Evolutionary conservation across 2,888 invertebrate species (phyloP), one percentile per base, ranked within the genome.

Genomic region (Lymantria monacha): DNA sequence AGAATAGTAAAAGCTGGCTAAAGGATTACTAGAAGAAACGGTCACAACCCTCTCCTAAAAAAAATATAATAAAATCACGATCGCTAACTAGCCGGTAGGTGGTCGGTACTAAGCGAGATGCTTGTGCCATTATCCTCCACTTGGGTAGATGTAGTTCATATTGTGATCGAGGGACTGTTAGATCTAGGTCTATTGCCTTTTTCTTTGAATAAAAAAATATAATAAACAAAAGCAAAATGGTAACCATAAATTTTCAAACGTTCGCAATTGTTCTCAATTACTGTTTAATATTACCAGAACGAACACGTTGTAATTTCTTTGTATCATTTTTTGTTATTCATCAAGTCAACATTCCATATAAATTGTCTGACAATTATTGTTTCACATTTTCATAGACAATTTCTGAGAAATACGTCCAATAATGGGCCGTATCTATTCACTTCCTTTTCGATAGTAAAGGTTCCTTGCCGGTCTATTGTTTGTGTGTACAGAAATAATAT

Each of bases 361-460:
- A 78, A 79, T 63, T 63, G 66, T 57, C 60, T 61, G 61, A 51
- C 44, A 22, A 42, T 72, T 52, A 81, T 87, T 87, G 87, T 88
- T 85, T 87, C 82, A 85, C 45, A 62, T 55, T 64, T 70, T 69
- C 67, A 70, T 74, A 76, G 67, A 60, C 71, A 55, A 73, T 79
- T 86, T 87, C 87, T 60, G 57, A 72, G 87, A 87, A 87, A 72
- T 60, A 53, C 69, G 59, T 56, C 72, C 79, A 80, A 84, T 86
- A 83, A 79, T 70, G 69, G 68, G 49, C 75, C 71, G 76, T 87
- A 87, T 87, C 87, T 87, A 81, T 87, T 81, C 80, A 87, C 81
- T 87, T 89, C 90, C 88, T 85, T 72, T 81, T 72, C 67, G 87
- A 88, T 88, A 85, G 72, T 85, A 86, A 87, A 85, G 76, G 81